A percentile compares a stretch with the other conserved stretches of the same genome.
These are phyloP conservation scores for Papilio xuthus DNA, from an alignment of 1,140 invertebrate species.

Conservation along the genomic window DNA sequence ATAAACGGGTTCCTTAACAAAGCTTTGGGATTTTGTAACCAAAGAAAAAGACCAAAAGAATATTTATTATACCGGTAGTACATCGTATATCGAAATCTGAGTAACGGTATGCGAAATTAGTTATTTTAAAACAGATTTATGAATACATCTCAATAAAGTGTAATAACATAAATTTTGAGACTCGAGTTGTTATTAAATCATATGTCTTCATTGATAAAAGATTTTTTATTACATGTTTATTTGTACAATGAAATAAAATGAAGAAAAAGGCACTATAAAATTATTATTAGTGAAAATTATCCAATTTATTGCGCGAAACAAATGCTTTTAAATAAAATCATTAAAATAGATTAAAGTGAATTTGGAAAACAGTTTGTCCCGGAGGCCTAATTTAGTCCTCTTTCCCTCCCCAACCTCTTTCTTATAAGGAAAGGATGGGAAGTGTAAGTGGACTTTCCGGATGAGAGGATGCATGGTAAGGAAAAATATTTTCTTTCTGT, in stretches of 20 bases:
- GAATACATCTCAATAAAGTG: slow-evolving; percentile 26
- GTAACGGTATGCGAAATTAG: slow-evolving; percentile 19
- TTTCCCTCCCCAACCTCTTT: no score
- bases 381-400: no score
- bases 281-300: background rate
- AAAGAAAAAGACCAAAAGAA: background rate
- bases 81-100: slow-evolving; percentile 7
- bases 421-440: no score
- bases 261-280: background rate
- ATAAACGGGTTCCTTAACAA: slow-evolving; percentile 9
- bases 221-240: background rate
- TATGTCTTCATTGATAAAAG: slow-evolving; percentile 1
- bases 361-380: no score
- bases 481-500: no score
- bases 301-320: background rate
- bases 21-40: background rate
- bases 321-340: no score
- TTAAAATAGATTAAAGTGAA: no score
- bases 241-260: background rate
- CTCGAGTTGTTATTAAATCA: slow-evolving; percentile 13
- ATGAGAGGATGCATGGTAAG: no score
- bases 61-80: slow-evolving; percentile 33
- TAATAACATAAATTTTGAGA: slow-evolving; percentile 3
- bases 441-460: no score
- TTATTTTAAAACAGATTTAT: slow-evolving; percentile 24